Conservation (phyloP, 1,140 invertebrate genomes). For the Asobara japonica region DNA sequence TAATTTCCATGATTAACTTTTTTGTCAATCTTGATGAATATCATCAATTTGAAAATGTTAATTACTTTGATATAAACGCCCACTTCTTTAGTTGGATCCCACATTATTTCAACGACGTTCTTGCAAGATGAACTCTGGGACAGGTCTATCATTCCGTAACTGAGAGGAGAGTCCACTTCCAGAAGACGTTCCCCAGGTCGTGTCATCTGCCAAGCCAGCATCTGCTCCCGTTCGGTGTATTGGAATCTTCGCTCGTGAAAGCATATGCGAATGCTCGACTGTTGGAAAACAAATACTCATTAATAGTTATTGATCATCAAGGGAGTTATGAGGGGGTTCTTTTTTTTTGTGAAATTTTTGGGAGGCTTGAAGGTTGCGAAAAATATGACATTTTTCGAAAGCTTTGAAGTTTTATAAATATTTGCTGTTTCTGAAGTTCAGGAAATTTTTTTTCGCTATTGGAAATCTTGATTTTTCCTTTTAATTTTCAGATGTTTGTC, state of each 20-base stretch:
- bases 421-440: too few species aligned
- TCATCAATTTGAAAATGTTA: neutral
- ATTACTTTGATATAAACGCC: constrained; percentile 90
- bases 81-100: constrained; percentile 97
- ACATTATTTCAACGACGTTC: constrained; percentile 89
- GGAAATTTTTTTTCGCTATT: too few species aligned
- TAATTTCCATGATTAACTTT: too few species aligned
- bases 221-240: constrained; percentile 94
- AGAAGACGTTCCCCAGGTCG: constrained; percentile 91
- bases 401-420: too few species aligned
- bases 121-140: constrained; percentile 74
- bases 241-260: constrained; percentile 97
- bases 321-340: too few species aligned
- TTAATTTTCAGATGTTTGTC: too few species aligned
- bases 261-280: constrained; percentile 90
- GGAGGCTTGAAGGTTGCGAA: too few species aligned
- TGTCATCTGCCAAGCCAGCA: constrained; percentile 87
- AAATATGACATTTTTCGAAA: too few species aligned
- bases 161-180: constrained; percentile 92
- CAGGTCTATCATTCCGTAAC: constrained; percentile 89
- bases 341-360: too few species aligned
- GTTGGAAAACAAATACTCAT: constrained; percentile 60
- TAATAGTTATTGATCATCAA: constrained; percentile 3
- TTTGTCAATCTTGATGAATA: neutral
- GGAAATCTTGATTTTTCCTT: too few species aligned